These are phyloP conservation scores for Tipula confusa DNA, from an alignment of 2,888 invertebrate genomes.

Conservation along the genomic window DNA sequence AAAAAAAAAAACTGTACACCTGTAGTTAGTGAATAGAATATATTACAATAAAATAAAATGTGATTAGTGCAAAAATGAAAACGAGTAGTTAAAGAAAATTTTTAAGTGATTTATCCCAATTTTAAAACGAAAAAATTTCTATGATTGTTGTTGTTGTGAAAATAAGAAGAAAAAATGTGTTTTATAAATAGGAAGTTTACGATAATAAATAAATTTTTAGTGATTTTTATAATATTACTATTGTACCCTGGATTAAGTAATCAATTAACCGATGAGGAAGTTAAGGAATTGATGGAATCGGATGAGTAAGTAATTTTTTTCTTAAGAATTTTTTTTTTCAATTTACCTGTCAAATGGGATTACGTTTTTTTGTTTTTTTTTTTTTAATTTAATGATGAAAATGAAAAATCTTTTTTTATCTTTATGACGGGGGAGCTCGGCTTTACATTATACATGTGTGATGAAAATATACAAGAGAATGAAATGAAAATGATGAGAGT, in stretches of 20 bases:
- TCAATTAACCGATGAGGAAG: not conserved
- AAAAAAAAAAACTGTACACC: not conserved
- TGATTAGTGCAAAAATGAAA: not conserved
- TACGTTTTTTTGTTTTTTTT: not conserved
- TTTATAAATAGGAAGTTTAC: constrained; percentile 28
- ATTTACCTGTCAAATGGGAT: not conserved
- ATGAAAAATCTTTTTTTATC: not conserved
- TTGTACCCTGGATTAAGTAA: constrained; percentile 21
- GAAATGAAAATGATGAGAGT: not conserved
- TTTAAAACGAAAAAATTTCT: not conserved
- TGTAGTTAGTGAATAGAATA: not conserved
- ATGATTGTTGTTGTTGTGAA: not conserved
- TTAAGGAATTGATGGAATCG: not conserved
- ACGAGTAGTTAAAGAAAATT: not conserved
- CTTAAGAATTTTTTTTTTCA: not conserved
- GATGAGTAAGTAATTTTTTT: not conserved
- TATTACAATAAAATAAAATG: not conserved
- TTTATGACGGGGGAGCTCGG: not conserved
- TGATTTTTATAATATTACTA: not conserved
- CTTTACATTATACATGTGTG: not conserved
- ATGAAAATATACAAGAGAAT: not conserved
- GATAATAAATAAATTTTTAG: constrained; percentile 3
- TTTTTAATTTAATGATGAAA: not conserved
- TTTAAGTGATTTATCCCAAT: not conserved
- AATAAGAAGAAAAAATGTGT: constrained; percentile 15